phyloP scores from a whole-genome alignment of 2,113 vertebrate species.

The Apistogramma diplotaenia region DNA sequence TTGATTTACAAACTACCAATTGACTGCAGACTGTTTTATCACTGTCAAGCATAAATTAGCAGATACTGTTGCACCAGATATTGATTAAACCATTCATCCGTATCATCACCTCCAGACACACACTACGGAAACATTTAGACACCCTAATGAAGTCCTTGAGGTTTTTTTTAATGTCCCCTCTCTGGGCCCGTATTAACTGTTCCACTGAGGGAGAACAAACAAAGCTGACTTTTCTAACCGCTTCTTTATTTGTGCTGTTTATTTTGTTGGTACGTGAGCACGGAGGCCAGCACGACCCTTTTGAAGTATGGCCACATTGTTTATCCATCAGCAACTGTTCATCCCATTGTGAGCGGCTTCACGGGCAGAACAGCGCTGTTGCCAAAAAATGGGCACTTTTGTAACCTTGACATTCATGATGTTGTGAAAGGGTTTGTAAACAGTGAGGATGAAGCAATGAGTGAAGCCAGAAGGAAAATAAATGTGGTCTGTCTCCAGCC shows the following conservation, averaged over 20 bases:
- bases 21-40: not conserved
- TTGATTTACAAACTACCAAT: not conserved
- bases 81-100: slow-evolving; percentile 37
- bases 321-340: slow-evolving; percentile 41
- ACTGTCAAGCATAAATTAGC: slow-evolving; percentile 2
- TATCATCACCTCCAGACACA: slow-evolving; percentile 23
- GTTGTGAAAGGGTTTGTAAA: slow-evolving; percentile 20
- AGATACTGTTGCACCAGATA: slow-evolving; percentile 2
- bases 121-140: not conserved
- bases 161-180: not conserved
- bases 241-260: not conserved
- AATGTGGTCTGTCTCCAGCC: slow-evolving; percentile 12
- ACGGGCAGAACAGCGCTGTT: not conserved
- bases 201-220: slow-evolving; percentile 38
- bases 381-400: slow-evolving; percentile 18
- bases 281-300: not conserved
- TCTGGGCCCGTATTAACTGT: slow-evolving; percentile 16
- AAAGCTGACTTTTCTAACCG: slow-evolving; percentile 34
- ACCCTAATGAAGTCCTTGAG: slow-evolving; percentile 10
- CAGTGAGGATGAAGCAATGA: slow-evolving; percentile 16
- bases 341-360: not conserved
- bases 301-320: slow-evolving; percentile 7
- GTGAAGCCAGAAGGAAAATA: slow-evolving; percentile 15
- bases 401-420: slow-evolving; percentile 26
- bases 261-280: not conserved